Base-by-base conservation (phyloP, 2,113 vertebrate genomes). In the Mesoclemmys tuberculata region DNA sequence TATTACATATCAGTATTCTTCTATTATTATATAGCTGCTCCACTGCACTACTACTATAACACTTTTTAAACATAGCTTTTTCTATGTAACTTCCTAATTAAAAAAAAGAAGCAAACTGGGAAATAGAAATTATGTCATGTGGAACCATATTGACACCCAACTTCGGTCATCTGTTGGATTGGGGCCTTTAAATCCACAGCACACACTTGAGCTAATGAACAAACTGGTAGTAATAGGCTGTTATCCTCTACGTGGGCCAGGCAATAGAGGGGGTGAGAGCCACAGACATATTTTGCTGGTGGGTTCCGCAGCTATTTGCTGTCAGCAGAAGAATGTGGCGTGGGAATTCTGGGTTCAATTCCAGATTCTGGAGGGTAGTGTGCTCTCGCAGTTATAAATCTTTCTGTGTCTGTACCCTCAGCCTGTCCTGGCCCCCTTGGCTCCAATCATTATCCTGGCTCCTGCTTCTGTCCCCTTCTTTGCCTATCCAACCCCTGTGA, bases 31-130 rank as follows among this genome's bases (percentile, higher is more conserved):
- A 64, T 35, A n/a, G 61, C 35, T 18, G 31, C 61, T 64, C 61
- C 61, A n/a, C 13, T 19, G 31, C 31, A 64, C 14, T 64, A 18
- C 31, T 64, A 64, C 16, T 75, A 87, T 46, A 84, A 18, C 44
- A 16, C 56, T 87, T 86, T 93, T 68, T 84, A 83, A 2, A 10
- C 41, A 56, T 38, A 41, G 49, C 48, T 81, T 93, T 90, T 93
- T 71, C 10, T 16, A 61, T 31, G 10, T n/a, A 51, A 6, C 51
- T 4, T 51, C 48, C 31, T 80, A 21, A 22, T 24, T 80, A n/a
- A n/a, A n/a, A n/a, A n/a, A n/a, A n/a, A n/a, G n/a, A n/a, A n/a
- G 79, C 55, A 92, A 93, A 74, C n/a, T 85, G 41, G 41, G 94
- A 90, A 90, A 84, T 74, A 88, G 55, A 10, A 77, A 35, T 49